These are phyloP conservation scores for Cyprinodon variegatus DNA, from an alignment of 2,113 vertebrate genomes.

Conservation along the genomic window DNA sequence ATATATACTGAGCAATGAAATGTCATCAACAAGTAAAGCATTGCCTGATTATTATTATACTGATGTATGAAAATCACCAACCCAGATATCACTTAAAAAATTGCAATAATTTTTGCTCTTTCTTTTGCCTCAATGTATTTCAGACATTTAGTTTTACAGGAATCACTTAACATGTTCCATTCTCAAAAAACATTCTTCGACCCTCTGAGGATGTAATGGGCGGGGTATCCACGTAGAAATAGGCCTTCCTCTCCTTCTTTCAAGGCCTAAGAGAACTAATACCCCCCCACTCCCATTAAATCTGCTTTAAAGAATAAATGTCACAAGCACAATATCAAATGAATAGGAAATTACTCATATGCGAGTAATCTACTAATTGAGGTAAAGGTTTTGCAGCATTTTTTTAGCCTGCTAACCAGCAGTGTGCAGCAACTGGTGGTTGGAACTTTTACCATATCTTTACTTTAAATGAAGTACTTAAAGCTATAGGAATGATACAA, in stretches of 20 bases:
- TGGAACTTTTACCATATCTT: too few species aligned
- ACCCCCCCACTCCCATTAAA: background rate
- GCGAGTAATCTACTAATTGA: conserved; percentile 8
- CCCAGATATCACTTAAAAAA: background rate
- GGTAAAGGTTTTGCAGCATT: background rate
- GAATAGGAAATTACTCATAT: too few species aligned
- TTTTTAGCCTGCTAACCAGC: too few species aligned
- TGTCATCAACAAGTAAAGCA: too few species aligned
- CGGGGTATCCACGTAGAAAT: conserved; percentile 32
- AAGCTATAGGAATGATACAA: too few species aligned
- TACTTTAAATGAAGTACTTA: too few species aligned
- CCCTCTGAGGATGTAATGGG: conserved; percentile 24
- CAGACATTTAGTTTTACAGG: background rate
- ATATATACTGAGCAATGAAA: too few species aligned
- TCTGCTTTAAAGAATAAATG: background rate
- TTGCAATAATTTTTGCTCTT: background rate
- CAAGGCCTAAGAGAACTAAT: conserved; percentile 4
- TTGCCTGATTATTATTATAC: too few species aligned
- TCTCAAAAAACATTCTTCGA: conserved; percentile 7
- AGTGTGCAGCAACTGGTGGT: too few species aligned
- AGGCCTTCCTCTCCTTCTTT: conserved; percentile 25
- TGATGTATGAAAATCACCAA: background rate
- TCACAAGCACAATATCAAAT: too few species aligned
- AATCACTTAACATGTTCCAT: background rate
- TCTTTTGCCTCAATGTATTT: background rate